Evolutionary conservation across 2,888 invertebrate genomes (phyloP).

Genomic region (Flexamia atlantica): DNA sequence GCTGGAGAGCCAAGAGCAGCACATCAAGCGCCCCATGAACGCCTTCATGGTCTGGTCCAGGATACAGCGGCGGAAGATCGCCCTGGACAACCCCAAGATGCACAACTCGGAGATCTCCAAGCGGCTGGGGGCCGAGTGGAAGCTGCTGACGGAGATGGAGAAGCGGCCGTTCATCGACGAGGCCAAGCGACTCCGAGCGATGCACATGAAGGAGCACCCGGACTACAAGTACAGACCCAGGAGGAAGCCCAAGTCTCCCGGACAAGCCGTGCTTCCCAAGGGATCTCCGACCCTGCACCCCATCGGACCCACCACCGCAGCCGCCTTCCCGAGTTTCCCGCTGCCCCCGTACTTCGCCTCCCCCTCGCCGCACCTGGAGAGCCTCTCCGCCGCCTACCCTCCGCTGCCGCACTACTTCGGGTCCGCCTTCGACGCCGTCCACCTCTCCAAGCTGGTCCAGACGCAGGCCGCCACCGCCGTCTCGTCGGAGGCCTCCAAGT

Average conservation of each 20-base stretch:
- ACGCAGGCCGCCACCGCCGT: conserved; percentile 76
- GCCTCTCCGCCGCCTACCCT: conserved; percentile 78
- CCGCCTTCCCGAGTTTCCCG: conserved; percentile 81
- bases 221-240: conserved; percentile 94
- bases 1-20: conserved; percentile 78
- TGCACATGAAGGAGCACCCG: conserved; percentile 95
- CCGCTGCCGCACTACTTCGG: conserved; percentile 87
- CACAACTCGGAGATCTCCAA: conserved; percentile 95
- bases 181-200: conserved; percentile 91
- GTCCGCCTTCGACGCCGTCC: conserved; percentile 83
- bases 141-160: conserved; percentile 89
- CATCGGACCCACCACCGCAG: conserved; percentile 66
- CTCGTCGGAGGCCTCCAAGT: conserved; percentile 74
- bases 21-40: conserved; percentile 98
- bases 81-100: conserved; percentile 96
- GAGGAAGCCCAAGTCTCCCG: conserved; percentile 88
- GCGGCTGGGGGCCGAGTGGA: conserved; percentile 96
- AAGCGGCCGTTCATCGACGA: conserved; percentile 97
- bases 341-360: conserved; percentile 81
- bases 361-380: conserved; percentile 76
- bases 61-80: conserved; percentile 93
- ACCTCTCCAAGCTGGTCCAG: conserved; percentile 80
- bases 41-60: conserved; percentile 99
- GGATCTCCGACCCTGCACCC: conserved; percentile 69
- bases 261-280: conserved; percentile 77